phyloP scores from a whole-genome alignment of 2,797 vertebrate species.

The Cuniculus paca region DNA sequence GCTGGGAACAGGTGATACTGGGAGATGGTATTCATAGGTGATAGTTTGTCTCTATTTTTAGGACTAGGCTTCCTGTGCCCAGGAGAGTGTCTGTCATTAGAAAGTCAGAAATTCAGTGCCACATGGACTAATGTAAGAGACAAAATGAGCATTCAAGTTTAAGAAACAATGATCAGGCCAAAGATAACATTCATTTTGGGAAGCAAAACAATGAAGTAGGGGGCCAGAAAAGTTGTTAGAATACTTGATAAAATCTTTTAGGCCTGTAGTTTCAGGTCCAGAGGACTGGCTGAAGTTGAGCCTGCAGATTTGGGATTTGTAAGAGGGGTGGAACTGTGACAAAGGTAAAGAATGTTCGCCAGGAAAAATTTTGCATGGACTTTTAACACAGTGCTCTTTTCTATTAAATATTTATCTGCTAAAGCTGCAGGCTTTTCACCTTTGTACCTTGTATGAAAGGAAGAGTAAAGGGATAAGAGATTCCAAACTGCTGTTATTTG shows the following conservation, averaged over 20 bases:
- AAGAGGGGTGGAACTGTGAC: background rate
- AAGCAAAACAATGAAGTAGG: background rate
- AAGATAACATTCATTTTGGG: background rate
- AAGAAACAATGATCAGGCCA: background rate
- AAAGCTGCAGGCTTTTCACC: background rate
- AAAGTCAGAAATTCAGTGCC: background rate
- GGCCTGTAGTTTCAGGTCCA: background rate
- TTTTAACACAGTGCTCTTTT: slow-evolving; percentile 59
- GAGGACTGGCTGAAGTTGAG: background rate
- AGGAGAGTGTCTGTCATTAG: background rate
- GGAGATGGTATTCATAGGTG: no score
- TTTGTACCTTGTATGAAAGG: slow-evolving; percentile 38
- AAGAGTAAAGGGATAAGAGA: background rate
- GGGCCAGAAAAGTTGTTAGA: background rate
- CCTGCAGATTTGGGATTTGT: background rate
- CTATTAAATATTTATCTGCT: slow-evolving; percentile 61
- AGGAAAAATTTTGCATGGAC: slow-evolving; percentile 26
- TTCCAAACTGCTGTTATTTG: background rate
- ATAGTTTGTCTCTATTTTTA: background rate
- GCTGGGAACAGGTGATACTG: background rate
- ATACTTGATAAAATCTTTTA: background rate
- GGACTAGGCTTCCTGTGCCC: background rate
- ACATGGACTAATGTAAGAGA: background rate
- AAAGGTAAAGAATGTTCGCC: slow-evolving; percentile 43
- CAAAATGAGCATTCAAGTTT: background rate